Base-by-base conservation (phyloP, 2,888 invertebrate genomes). In the Netelia inedita region DNA sequence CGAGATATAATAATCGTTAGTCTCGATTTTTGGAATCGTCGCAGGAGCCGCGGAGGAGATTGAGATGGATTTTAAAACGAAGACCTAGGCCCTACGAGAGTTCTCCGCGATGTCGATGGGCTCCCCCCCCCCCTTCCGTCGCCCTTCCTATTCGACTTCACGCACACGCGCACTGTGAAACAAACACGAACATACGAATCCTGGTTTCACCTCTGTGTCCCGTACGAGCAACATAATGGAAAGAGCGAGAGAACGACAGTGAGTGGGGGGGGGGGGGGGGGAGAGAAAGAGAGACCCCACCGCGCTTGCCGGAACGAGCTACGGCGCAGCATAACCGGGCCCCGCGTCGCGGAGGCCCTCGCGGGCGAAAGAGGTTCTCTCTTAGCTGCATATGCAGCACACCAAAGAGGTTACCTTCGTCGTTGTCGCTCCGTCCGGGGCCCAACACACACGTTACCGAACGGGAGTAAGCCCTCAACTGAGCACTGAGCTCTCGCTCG, bases 391-490 rank as follows among this genome's bases (percentile, higher is more conserved):
- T 57, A 57, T 53, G 46, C 55, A 53, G 50, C 21, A 69, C 74
- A 28, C 57, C 53, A 16, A 69, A 81, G 75, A 72, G 81, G 50
- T 79, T 79, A 81, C 43, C 46, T 69, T 75, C 81, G 61, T 57
- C 63, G 79, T 63, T 61, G 79, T 59, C 59, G 72, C 9, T 43
- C 8, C n/a, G n/a, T 11, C 59, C 19, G 21, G 59, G 61, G 41
- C 61, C 43, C 41, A 35, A 55, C 71, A 35, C 28, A 16, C 71
- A 57, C 71, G 71, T 35, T 63, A 53, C 19, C 82, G 55, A 41
- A 82, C 57, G 82, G 65, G 63, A 75, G 76, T 78, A 57, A 82
- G 71, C 75, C 65, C 79, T 72, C 75, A 63, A 68, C 50, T 74
- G 50, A 23, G 21, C 65, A 68, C 50, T 74, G 50, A 23, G 21